Conservation (phyloP, 2,113 vertebrate species). For the Chionis minor region DNA sequence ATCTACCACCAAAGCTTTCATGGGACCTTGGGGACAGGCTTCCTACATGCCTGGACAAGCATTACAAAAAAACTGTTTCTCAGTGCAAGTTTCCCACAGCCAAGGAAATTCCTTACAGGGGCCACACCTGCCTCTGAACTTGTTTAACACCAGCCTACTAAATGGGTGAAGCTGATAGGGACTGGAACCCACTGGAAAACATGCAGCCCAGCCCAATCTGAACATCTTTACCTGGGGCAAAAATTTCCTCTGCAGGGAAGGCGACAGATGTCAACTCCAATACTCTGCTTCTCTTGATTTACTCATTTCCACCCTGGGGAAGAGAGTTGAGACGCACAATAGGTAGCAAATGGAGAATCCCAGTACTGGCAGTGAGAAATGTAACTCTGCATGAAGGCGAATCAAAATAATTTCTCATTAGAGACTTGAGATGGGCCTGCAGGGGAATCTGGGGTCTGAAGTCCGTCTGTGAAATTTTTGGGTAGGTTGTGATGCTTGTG, state of each 20-base stretch:
- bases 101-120: constrained; percentile 43
- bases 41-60: not conserved
- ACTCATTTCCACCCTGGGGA: not conserved
- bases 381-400: rapidly evolving
- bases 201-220: not conserved
- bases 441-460: not conserved
- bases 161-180: constrained; percentile 6
- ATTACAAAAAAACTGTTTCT: not conserved
- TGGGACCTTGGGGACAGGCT: constrained; percentile 42
- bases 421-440: not conserved
- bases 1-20: not conserved
- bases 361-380: not conserved
- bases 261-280: constrained; percentile 14
- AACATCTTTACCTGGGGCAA: constrained; percentile 36
- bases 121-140: constrained; percentile 54
- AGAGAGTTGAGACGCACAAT: not conserved
- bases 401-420: not conserved
- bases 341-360: not conserved
- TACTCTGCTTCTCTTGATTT: not conserved
- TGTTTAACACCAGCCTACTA: constrained; percentile 14
- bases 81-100: constrained; percentile 50
- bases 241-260: not conserved
- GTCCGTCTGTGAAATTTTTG: not conserved
- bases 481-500: not conserved
- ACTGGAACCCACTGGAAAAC: constrained; percentile 27